Evolutionary conservation across 2,797 vertebrate genomes (phyloP), one percentile per base, ranked within the genome.

Genomic region (Rallus crepitans): DNA sequence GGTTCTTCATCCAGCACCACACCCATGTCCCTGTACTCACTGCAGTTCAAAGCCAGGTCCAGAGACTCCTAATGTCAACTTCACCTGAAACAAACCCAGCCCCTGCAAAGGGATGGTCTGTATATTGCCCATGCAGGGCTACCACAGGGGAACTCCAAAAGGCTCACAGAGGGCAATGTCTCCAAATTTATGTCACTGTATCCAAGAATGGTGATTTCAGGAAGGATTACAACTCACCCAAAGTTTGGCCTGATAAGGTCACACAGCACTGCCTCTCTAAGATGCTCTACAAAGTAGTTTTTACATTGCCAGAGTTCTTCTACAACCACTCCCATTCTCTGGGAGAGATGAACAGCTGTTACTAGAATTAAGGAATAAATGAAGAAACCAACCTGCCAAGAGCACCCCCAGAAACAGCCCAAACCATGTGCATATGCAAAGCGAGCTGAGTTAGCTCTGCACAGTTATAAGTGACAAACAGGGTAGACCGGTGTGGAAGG

Each of bases 181-280:
- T 18, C 31, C 48, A 28, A 21, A 60, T 55, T 18, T 45, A 37
- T 7, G 39, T 13, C 15, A 37, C 1, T 45, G 28, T 28, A 31
- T 25, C 6, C 15, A 2, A 1, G 2, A 63, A 11, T 4, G 23
- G 12, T 0, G 0, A 47, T 30, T 66, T 53, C 40, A 82, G 31
- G 40, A n/a, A 81, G 30, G 27, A 23, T 72, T 37, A 77, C 11
- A 33, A 27, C 16, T 30, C 33, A 23, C 31, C 48, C 19, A 15
- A 33, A 64, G 55, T 42, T 28, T 31, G 11, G 28, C 48, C 48
- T 25, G 23, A 28, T 33, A 28, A 39, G 52, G n/a, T 28, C n/a
- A 40, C 19, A n/a, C 13, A 45, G 18, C 56, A 69, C 12, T 3
- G 2, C 27, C 2, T 1, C 35, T 39, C 30, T 5, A 12, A 82